A percentile compares a stretch with the other conserved stretches of the same genome.
These are phyloP conservation scores for Phrynocephalus forsythii DNA, from an alignment of 2,797 vertebrate genomes.

Conservation along the genomic window DNA sequence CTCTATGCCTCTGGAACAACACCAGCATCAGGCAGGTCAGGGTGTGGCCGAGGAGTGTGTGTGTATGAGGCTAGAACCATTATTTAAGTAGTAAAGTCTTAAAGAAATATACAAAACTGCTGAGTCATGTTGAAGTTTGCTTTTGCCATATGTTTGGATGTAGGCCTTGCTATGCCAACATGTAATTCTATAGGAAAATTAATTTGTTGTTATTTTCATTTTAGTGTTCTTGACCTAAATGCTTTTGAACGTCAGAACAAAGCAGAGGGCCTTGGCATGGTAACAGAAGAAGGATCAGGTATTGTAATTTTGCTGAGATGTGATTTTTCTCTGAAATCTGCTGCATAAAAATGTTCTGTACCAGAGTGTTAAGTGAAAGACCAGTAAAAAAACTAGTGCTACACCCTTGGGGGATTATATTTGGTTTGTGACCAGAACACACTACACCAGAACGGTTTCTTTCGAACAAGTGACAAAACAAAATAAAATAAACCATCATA, in stretches of 20 bases:
- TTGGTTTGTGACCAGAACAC: slow-evolving; percentile 7
- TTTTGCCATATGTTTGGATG: too few species aligned
- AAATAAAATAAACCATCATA: slow-evolving; percentile 18
- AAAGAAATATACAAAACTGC: too few species aligned
- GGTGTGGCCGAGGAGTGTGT: too few species aligned
- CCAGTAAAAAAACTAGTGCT: not conserved
- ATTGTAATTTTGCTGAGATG: slow-evolving; percentile 49
- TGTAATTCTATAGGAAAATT: not conserved
- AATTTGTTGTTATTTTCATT: slow-evolving; percentile 51
- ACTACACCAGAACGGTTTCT: slow-evolving; percentile 8
- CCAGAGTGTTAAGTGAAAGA: slow-evolving; percentile 20
- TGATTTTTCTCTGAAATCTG: slow-evolving; percentile 6
- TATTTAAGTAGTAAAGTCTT: too few species aligned
- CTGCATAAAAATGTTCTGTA: slow-evolving; percentile 20
- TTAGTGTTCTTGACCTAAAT: slow-evolving; percentile 94
- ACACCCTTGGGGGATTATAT: not conserved
- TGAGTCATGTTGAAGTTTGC: too few species aligned
- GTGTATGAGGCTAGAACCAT: too few species aligned
- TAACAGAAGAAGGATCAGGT: slow-evolving; percentile 98
- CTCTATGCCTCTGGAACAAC: too few species aligned
- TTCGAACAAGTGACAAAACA: not conserved
- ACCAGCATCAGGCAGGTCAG: too few species aligned
- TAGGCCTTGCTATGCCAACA: too few species aligned
- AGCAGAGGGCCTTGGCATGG: slow-evolving; percentile 96
- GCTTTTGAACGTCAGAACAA: slow-evolving; percentile 97